Evolutionary conservation across 1,140 invertebrate species (phyloP), one percentile per base, ranked within the genome.

Genomic region (Drosophila insularis): DNA sequence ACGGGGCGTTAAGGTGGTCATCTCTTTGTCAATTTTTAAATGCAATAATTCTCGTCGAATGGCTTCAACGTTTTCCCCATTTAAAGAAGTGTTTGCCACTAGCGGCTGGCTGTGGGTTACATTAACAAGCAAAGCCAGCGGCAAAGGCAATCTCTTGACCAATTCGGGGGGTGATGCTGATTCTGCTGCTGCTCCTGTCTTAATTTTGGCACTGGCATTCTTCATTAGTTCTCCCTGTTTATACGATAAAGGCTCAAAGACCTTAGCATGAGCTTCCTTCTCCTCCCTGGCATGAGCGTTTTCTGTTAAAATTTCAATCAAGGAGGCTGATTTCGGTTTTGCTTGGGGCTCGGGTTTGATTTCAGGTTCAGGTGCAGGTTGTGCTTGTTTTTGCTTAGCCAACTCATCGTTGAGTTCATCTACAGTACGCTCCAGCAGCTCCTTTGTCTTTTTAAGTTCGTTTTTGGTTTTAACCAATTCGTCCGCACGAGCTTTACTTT

Each of bases 361-460:
- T 66, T 68, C 39, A 14, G 46, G 31, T 14, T 69, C 39, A 10
- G 63, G 31, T 31, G 67, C 40, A 1, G 55, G 27, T 21, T 17
- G 10, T n/a, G 55, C 67, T 31, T 89, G 68, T 71, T 82, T 91
- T 66, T 92, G 87, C 54, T 92, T 91, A 0, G 80, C 81, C 56
- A 92, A 58, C 61, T 91, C 90, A 7, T 90, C 79, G 39, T 95
- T 93, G 14, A 95, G 92, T 80, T 93, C 77, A 89, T 92, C 76
- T n/a, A 92, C 84, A 73, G 92, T 77, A 60, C 92, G 81, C 53
- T 91, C 86, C 64, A 93, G 76, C 63, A 94, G 92, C 46, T 95
- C 89, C 80, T 95, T 92, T 39, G 93, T 92, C 71, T 93, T 90
- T 69, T 94, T 93, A 8, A 95, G 89, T 78, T 94, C 93, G 54